Conservation (phyloP, 2,797 vertebrate genomes). For the Hylomyscus alleni region DNA sequence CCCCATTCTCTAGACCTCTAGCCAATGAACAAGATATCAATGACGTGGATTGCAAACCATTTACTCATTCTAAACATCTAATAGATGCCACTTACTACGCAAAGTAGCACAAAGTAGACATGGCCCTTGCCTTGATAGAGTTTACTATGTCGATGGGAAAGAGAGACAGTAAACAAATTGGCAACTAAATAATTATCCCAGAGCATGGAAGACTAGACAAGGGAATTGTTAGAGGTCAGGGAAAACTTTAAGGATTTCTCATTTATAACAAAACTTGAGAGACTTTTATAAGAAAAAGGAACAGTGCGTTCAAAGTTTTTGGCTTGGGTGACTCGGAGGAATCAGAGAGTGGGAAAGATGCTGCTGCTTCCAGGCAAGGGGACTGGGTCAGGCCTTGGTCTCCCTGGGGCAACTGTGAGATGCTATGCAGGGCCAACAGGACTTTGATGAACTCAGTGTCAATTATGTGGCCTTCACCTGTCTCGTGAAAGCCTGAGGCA, state of each 20-base stretch:
- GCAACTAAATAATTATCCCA: background rate
- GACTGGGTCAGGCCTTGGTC: background rate
- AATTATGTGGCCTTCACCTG: conserved; percentile 23
- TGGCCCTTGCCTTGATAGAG: background rate
- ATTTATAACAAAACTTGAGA: background rate
- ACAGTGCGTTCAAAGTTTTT: background rate
- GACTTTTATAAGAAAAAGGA: conserved; percentile 22
- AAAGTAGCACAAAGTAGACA: background rate
- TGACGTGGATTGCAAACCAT: background rate
- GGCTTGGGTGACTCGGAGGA: background rate
- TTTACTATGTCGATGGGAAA: conserved; percentile 9
- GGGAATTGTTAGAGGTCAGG: background rate
- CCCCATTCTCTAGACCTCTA: background rate
- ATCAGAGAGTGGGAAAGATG: background rate
- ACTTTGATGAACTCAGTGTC: conserved; percentile 65
- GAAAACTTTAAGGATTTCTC: conserved; percentile 14
- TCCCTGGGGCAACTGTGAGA: background rate
- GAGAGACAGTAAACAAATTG: background rate
- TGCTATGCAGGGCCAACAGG: background rate
- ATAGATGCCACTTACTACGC: background rate
- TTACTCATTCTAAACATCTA: background rate
- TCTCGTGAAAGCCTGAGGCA: conserved; percentile 27
- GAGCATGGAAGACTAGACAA: too few relatives aligned
- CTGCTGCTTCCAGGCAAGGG: background rate
- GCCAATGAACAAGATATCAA: background rate